These are phyloP conservation scores for Rhizoglyphus robini DNA, from an alignment of 1,140 invertebrate species.

Conservation along the genomic window DNA sequence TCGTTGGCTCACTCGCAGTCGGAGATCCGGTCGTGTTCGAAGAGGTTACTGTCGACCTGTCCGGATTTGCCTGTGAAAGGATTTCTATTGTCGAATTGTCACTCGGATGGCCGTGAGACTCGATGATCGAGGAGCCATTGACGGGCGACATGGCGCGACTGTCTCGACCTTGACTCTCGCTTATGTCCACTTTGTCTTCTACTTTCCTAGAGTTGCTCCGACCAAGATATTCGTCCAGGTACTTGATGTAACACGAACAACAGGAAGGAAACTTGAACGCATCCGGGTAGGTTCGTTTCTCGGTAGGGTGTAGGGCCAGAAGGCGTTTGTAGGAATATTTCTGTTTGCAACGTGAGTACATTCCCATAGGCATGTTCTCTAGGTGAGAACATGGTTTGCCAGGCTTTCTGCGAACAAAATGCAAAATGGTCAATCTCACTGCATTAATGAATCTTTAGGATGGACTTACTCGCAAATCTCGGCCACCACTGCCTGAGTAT, in stretches of 20 bases:
- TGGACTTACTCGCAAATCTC: constrained; percentile 41
- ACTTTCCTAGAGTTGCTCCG: constrained; percentile 7
- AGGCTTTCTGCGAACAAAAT: constrained; percentile 30
- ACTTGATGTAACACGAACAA: constrained; percentile 43
- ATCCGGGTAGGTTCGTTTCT: constrained; percentile 38
- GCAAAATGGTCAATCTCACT: background rate
- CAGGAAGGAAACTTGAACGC: constrained; percentile 45
- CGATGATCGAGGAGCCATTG: too few species aligned
- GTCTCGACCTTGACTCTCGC: background rate
- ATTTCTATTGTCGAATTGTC: too few species aligned
- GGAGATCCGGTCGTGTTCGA: too few species aligned
- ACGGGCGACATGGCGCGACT: background rate
- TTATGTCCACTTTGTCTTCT: background rate
- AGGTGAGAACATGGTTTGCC: constrained; percentile 29
- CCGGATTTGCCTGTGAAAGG: too few species aligned
- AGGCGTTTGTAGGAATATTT: constrained; percentile 46
- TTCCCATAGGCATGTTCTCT: constrained; percentile 37
- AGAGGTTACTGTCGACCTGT: too few species aligned
- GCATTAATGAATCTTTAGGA: background rate
- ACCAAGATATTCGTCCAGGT: background rate
- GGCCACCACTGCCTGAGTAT: constrained; percentile 40
- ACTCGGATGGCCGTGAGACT: too few species aligned
- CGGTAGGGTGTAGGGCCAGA: constrained; percentile 35
- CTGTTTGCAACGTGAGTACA: constrained; percentile 44
- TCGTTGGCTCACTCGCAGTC: too few species aligned